Evolutionary conservation across 1,140 invertebrate species (phyloP), one percentile per base, ranked within the genome.

Genomic region (Drosophila persimilis): DNA sequence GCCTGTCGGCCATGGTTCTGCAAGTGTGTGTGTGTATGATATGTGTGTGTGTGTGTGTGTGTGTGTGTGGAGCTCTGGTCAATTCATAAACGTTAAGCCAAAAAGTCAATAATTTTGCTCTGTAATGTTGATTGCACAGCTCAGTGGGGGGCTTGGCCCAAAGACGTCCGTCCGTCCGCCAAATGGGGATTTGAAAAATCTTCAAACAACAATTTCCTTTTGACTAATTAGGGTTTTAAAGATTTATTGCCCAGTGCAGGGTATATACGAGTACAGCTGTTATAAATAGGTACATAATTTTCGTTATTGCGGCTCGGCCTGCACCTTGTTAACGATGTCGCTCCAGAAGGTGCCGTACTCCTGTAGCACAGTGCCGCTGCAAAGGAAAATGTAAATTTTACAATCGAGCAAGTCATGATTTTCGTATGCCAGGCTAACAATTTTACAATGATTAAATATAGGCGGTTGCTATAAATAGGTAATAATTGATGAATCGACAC

Each of bases 271-370:
- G 35, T 77, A 66, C 51, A 69, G 71, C 69, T 77, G 56, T 51
- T 60, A 52, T 61, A 64, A 65, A 13, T 64, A 48, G 48, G 31
- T 58, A 53, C 64, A 70, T 73, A n/a, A 47, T 80, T 50, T 58
- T 24, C 31, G 59, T 61, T 67, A 75, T 61, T 75, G 55, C 39
- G 61, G 63, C 64, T 80, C 53, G 31, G 71, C 63, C 54, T 85
- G 83, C 57, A 91, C 83, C 54, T 89, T 90, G 61, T 66, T 76
- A 6, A 91, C 69, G 61, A 95, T 90, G 45, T 95, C 93, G 17
- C 94, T 93, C 95, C 95, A 96, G 84, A 95, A 96, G 11, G 93
- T 94, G 11, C 93, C 93, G 79, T 95, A 96, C 47, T 95, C 93
- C 90, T 95, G 94, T 55, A 96, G 79, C 26, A 96, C 92, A 7